phyloP scores from a whole-genome alignment of 2,888 invertebrate genomes.

The Cephus pygmeus region DNA sequence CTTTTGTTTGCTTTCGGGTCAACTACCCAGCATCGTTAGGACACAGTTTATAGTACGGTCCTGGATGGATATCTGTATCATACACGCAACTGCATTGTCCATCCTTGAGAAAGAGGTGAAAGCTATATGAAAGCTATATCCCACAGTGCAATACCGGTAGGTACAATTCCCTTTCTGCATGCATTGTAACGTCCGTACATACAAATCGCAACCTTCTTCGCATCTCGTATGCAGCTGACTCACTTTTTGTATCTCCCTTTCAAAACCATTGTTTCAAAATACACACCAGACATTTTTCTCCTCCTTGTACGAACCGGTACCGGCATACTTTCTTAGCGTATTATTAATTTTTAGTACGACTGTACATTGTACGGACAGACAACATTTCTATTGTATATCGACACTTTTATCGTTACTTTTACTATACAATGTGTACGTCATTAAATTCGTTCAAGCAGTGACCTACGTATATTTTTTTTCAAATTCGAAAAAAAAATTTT shows the following conservation, averaged over 20 bases:
- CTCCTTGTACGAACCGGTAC: not conserved
- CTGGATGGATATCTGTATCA: not conserved
- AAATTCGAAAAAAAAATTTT: too few species aligned
- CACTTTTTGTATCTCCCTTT: not conserved
- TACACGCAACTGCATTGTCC: not conserved
- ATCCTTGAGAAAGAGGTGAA: not conserved
- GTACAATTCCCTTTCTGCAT: not conserved
- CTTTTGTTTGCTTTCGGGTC: constrained; percentile 20
- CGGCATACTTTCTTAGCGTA: not conserved
- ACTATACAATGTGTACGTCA: too few species aligned
- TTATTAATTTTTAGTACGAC: not conserved
- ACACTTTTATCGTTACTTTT: too few species aligned
- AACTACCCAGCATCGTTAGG: constrained; percentile 16
- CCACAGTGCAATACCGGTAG: not conserved
- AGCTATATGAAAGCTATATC: not conserved
- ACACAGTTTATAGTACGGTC: not conserved
- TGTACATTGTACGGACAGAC: not conserved
- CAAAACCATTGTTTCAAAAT: not conserved
- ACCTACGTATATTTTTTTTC: too few species aligned
- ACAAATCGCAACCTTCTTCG: not conserved
- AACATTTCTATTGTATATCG: too few species aligned
- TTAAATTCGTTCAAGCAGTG: too few species aligned
- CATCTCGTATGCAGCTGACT: not conserved
- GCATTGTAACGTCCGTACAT: not conserved
- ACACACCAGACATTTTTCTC: not conserved